Evolutionary conservation across 2,888 invertebrate genomes (phyloP), one percentile per base, ranked within the genome.

Genomic region (Acronicta leporina): DNA sequence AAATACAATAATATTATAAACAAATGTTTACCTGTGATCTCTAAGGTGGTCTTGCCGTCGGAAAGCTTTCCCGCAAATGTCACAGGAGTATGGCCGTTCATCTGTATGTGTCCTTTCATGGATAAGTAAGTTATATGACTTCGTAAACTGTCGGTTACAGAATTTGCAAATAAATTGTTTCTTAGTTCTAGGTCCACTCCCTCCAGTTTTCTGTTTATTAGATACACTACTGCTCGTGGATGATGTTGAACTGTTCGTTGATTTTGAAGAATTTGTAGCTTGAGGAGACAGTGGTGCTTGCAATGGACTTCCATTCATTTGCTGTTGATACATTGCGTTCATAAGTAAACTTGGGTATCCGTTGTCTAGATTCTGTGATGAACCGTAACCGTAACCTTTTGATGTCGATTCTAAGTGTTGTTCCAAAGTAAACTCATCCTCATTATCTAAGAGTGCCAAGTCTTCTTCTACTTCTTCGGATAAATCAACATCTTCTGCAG

Each of bases 111-210:
- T 99, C 85, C 99, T 95, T 89, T 99, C 99, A 94, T 99, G 99
- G 81, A 99, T 99, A 80, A 99, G 95, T 84, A 99, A 95, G 93
- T 99, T 99, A 92, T 99, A 99, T 49, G 98, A 98, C 95, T 99
- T 99, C 71, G 99, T 99, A 91, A 99, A 99, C 88, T 99, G 98
- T 51, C 99, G 96, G 89, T 98, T 98, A 91, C 99, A 99, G 94
- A 98, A 99, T 93, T 98, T 98, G 95, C 99, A 99, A 85, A 99
- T 99, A 92, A 99, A 99, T 91, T 99, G 99, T 90, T 99, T 99
- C 94, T 99, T 99, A 38, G 98, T 98, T 70, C 99, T 95, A 33
- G 98, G 97, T 4, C 97, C 97, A 70, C 96, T 90, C 63, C 89
- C 85, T 51, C 90, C 77, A 5, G 92, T 89, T 79, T 94, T 94